These are phyloP conservation scores for Sitta carolinensis DNA, from an alignment of 2,797 vertebrate species.

Conservation along the genomic window DNA sequence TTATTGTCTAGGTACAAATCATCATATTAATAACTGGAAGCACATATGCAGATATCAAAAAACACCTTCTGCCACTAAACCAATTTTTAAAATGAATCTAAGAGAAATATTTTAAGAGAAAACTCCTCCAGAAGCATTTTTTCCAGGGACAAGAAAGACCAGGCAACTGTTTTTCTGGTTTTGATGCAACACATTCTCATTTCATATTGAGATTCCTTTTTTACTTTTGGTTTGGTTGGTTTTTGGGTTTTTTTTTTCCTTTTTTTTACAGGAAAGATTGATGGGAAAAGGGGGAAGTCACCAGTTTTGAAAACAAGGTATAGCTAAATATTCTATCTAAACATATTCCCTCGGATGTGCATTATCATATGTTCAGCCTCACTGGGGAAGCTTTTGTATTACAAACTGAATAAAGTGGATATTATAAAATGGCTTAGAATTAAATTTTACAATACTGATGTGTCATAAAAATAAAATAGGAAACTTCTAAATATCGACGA, in stretches of 20 bases:
- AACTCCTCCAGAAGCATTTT: not conserved
- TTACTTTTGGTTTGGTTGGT: not conserved
- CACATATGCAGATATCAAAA: constrained; percentile 24
- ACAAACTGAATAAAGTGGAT: constrained; percentile 4
- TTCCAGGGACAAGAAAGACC: not conserved
- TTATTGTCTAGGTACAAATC: constrained; percentile 26
- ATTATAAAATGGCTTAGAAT: constrained; percentile 47
- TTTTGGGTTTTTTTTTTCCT: not conserved
- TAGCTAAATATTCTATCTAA: not conserved
- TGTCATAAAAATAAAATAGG: constrained; percentile 40
- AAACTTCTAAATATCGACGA: constrained; percentile 15
- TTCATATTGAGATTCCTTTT: not conserved
- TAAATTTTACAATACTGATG: constrained; percentile 14
- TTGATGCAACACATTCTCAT: not conserved
- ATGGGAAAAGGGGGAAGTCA: not conserved
- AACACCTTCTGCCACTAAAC: not conserved
- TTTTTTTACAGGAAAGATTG: not conserved
- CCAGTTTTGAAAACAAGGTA: not conserved
- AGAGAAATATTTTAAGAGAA: constrained; percentile 10
- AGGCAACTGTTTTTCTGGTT: not conserved
- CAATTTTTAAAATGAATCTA: constrained; percentile 4
- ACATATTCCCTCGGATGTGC: not conserved
- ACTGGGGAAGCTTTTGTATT: not conserved
- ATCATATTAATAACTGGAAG: constrained; percentile 10
- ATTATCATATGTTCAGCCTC: not conserved